A percentile compares a stretch with the other conserved stretches of the same genome.
Conservation (phyloP, 2,113 vertebrate genomes). For the Phrynosoma platyrhinos region DNA sequence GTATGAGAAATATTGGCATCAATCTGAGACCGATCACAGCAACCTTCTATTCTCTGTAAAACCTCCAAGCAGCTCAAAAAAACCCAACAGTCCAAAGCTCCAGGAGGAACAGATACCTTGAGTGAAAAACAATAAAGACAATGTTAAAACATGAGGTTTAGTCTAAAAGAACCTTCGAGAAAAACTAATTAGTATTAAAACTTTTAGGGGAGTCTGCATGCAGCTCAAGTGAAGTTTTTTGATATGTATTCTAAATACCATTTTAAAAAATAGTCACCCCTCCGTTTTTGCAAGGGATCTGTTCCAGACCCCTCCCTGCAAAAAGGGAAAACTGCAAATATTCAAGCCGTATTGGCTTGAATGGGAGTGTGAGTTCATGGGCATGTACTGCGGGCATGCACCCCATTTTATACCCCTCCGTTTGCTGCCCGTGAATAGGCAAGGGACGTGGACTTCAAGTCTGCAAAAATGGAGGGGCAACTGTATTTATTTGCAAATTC, state of each 20-base stretch:
- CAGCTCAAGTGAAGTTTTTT: neutral
- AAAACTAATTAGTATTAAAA: neutral
- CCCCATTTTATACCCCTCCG: too few relatives aligned
- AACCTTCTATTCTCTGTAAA: slow-evolving; percentile 95
- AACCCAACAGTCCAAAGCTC: slow-evolving; percentile 97
- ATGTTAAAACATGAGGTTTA: neutral
- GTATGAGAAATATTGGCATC: slow-evolving; percentile 93
- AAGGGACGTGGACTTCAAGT: too few relatives aligned
- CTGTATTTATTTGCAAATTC: neutral
- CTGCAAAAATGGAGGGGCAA: too few relatives aligned
- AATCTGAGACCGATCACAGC: slow-evolving; percentile 90
- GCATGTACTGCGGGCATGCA: too few relatives aligned
- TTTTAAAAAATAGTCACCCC: neutral
- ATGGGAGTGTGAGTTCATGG: too few relatives aligned
- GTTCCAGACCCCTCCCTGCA: too few relatives aligned
- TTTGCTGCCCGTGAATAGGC: too few relatives aligned
- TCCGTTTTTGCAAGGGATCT: too few relatives aligned
- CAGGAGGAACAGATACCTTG: slow-evolving; percentile 91
- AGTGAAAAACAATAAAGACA: slow-evolving; percentile 8
- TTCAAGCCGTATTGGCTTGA: too few relatives aligned
- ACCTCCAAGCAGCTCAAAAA: slow-evolving; percentile 98
- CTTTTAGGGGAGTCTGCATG: neutral
- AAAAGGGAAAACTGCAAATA: too few relatives aligned
- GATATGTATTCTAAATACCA: neutral
- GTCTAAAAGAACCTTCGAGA: slow-evolving; percentile 8